Percentiles rank a stretch among this genome's conserved stretches.
phyloP scores from a whole-genome alignment of 2,113 vertebrate species.

The Phaethon lepturus region DNA sequence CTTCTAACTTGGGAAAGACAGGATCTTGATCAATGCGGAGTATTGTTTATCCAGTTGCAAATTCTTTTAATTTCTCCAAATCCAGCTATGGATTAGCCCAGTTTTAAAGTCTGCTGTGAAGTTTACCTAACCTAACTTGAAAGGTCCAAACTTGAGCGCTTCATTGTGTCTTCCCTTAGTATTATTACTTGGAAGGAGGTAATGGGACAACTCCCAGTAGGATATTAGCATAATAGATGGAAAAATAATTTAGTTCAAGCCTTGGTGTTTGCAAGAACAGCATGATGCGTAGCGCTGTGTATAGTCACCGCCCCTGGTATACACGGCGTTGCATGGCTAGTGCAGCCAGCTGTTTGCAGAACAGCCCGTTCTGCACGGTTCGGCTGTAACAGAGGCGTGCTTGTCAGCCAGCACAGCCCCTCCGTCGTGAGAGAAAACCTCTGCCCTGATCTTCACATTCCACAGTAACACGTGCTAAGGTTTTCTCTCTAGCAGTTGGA shows the following conservation, averaged over 20 bases:
- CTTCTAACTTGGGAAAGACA: constrained; percentile 4
- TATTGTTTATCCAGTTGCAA: background rate
- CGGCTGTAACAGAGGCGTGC: background rate
- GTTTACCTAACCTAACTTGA: background rate
- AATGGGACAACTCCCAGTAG: background rate
- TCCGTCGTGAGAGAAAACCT: background rate
- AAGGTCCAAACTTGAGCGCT: background rate
- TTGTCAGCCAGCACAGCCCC: background rate
- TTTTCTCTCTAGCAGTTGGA: background rate
- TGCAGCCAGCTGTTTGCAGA: background rate
- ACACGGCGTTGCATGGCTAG: rapidly evolving
- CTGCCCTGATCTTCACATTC: background rate
- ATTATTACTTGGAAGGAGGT: background rate
- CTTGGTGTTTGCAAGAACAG: background rate
- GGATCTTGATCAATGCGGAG: background rate
- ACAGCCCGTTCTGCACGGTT: background rate
- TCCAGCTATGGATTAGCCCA: background rate
- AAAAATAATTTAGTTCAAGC: background rate
- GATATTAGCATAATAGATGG: background rate
- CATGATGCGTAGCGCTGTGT: rapidly evolving
- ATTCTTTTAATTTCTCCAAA: background rate
- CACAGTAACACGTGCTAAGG: rapidly evolving
- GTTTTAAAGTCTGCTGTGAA: background rate
- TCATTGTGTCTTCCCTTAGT: background rate
- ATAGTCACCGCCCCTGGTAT: background rate